These are phyloP conservation scores for Corythornis cristatus DNA, from an alignment of 2,113 vertebrate genomes.

Conservation along the genomic window DNA sequence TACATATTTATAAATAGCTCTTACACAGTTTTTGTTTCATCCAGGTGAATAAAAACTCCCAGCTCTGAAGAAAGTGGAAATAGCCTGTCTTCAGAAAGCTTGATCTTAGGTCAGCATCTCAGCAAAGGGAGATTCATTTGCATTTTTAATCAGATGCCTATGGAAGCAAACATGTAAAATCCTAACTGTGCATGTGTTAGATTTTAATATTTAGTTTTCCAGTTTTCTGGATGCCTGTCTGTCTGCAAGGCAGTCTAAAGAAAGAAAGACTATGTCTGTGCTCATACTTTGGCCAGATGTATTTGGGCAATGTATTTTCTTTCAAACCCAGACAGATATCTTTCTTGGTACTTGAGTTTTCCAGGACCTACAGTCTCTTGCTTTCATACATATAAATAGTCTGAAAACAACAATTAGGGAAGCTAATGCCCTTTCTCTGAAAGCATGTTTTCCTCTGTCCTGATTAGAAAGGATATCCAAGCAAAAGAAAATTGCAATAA, in stretches of 20 bases:
- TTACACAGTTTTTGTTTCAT: background rate
- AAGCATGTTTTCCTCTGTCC: background rate
- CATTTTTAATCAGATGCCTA: slow-evolving; percentile 45
- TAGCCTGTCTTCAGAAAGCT: background rate
- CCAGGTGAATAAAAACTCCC: slow-evolving; percentile 10
- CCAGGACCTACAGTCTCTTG: background rate
- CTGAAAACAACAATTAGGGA: background rate
- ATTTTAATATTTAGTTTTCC: background rate
- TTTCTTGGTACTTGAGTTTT: background rate
- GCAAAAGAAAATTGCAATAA: background rate
- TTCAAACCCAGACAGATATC: background rate
- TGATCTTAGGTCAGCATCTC: slow-evolving; percentile 29
- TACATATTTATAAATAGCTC: slow-evolving; percentile 39
- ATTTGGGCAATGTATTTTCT: background rate
- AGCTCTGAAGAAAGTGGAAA: background rate
- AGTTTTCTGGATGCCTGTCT: background rate
- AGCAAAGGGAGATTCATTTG: background rate
- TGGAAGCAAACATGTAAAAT: slow-evolving; percentile 11
- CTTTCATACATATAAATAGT: background rate
- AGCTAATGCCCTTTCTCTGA: background rate
- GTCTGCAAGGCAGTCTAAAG: background rate
- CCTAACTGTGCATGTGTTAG: background rate
- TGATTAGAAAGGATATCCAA: background rate
- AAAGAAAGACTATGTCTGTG: background rate
- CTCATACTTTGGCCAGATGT: background rate